These are phyloP conservation scores for Microcebus jonahi DNA, from an alignment of 2,113 vertebrate species.

Conservation along the genomic window DNA sequence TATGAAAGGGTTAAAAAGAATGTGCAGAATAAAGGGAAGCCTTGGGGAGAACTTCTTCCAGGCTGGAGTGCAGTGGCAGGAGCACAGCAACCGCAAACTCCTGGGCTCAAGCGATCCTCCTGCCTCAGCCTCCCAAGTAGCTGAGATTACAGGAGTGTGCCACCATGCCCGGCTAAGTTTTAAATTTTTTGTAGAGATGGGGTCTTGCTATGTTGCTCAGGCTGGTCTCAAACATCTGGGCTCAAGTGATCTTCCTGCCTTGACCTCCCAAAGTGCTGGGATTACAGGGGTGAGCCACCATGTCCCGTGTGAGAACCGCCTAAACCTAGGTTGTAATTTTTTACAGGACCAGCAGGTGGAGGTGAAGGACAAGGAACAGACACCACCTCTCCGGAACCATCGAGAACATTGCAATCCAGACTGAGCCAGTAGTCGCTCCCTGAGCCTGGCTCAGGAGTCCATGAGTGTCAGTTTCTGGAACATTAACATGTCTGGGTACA, in stretches of 20 bases:
- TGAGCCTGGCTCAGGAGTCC: not conserved
- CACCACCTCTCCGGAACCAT: accelerated
- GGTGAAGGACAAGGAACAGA: conserved; percentile 53
- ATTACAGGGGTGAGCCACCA: no score
- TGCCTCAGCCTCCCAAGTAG: no score
- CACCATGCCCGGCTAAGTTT: no score
- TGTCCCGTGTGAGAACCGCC: not conserved
- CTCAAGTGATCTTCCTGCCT: no score
- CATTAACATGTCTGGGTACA: not conserved
- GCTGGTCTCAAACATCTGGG: no score
- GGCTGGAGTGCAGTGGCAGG: no score
- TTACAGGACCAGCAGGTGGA: conserved; percentile 14
- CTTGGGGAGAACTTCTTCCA: not conserved
- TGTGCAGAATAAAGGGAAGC: accelerated
- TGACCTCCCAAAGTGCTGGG: no score
- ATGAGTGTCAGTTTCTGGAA: not conserved
- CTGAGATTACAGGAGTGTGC: no score
- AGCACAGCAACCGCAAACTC: no score
- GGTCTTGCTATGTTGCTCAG: no score
- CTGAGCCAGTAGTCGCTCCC: accelerated
- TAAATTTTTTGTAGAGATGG: no score
- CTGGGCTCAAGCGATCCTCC: no score
- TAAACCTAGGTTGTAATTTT: conserved; percentile 30
- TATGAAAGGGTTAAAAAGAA: not conserved
- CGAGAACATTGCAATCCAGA: accelerated